Percentiles rank a stretch among this genome's conserved stretches.
phyloP scores from a whole-genome alignment of 2,888 invertebrate genomes.

The Catocala sponsa region DNA sequence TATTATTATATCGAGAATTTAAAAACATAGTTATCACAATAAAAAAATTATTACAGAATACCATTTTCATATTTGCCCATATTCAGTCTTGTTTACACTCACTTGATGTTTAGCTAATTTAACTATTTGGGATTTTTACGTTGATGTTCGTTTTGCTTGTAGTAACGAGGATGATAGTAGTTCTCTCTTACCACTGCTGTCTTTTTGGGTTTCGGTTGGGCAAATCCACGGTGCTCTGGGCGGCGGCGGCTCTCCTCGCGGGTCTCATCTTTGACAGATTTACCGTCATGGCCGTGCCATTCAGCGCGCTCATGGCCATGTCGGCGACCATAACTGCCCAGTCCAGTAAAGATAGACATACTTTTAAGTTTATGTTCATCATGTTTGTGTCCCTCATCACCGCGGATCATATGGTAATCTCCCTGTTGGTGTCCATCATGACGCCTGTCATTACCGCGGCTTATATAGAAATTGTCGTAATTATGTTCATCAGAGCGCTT shows the following conservation, averaged over 20 bases:
- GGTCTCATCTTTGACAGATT: not conserved
- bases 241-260: conserved; percentile 30
- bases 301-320: not conserved
- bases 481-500: conserved; percentile 8
- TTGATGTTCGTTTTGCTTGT: conserved; percentile 25
- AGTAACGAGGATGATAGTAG: conserved; percentile 41
- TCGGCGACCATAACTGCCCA: conserved; percentile 6
- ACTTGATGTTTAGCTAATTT: conserved; percentile 15
- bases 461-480: too few species aligned
- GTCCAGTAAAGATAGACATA: not conserved
- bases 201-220: conserved; percentile 30
- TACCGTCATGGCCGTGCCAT: conserved; percentile 7
- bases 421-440: not conserved
- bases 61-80: conserved; percentile 29
- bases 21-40: conserved; percentile 33
- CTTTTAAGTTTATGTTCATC: conserved; percentile 11
- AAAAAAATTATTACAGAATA: conserved; percentile 24
- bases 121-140: conserved; percentile 16
- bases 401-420: not conserved
- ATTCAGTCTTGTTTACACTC: conserved; percentile 29
- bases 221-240: conserved; percentile 35
- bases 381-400: conserved; percentile 1
- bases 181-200: conserved; percentile 21
- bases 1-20: conserved; percentile 16
- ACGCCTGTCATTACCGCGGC: conserved; percentile 12